Evolutionary conservation across 2,113 vertebrate species (phyloP).

Genomic region (Cygnus atratus): DNA sequence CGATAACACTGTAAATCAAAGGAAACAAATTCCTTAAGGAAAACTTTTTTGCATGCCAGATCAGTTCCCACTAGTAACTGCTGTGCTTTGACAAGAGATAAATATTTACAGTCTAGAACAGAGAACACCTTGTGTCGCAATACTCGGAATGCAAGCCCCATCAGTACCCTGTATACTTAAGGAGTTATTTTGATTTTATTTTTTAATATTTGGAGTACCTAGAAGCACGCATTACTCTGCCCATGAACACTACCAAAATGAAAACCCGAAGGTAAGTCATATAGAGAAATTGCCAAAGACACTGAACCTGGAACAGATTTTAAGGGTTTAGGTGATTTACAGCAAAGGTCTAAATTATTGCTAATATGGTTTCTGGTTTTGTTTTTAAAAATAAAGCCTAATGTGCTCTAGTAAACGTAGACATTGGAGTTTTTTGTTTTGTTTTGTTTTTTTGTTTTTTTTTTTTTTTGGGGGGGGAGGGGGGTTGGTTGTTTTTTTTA

Average conservation of each 20-base stretch:
- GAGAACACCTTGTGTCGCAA: slow-evolving; percentile 66
- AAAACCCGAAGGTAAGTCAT: slow-evolving; percentile 1
- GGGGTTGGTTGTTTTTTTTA: neutral
- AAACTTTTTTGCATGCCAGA: slow-evolving; percentile 44
- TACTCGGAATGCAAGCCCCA: slow-evolving; percentile 27
- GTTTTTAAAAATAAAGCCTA: neutral
- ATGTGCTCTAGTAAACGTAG: neutral
- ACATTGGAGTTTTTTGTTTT: neutral
- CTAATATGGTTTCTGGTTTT: neutral
- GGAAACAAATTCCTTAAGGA: slow-evolving; percentile 64
- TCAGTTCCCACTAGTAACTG: slow-evolving; percentile 61
- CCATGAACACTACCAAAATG: neutral
- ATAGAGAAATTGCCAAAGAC: slow-evolving; percentile 28
- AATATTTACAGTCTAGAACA: slow-evolving; percentile 68
- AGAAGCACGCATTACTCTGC: neutral
- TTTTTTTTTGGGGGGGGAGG: too few species aligned
- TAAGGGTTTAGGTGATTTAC: slow-evolving; percentile 42
- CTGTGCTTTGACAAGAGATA: slow-evolving; percentile 63
- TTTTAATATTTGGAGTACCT: neutral
- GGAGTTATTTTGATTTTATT: neutral
- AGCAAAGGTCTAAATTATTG: slow-evolving; percentile 33
- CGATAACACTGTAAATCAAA: slow-evolving; percentile 52
- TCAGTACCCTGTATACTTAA: neutral
- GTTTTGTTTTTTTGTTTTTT: too few species aligned
- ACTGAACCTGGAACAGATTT: slow-evolving; percentile 34